These are phyloP conservation scores for Molossus alvarezi DNA, from an alignment of 2,797 vertebrate genomes.

Conservation along the genomic window DNA sequence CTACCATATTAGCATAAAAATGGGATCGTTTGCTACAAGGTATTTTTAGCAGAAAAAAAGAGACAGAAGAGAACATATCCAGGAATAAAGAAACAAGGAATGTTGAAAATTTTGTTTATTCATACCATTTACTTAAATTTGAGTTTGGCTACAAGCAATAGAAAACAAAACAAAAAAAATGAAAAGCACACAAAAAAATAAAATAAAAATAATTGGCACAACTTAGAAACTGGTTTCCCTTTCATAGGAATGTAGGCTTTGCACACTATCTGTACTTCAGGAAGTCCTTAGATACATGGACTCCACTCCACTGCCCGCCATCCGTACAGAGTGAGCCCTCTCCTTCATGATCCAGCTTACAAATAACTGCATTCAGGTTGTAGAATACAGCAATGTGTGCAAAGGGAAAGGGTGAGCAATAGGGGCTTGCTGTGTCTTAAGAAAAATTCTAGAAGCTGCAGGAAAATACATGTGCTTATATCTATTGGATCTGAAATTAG, in stretches of 20 bases:
- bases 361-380: background rate
- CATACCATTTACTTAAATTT: conserved; percentile 33
- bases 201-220: background rate
- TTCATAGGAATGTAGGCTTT: background rate
- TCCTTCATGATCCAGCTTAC: background rate
- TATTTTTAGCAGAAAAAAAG: conserved; percentile 7
- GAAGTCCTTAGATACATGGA: background rate
- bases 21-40: background rate
- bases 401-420: background rate
- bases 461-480: background rate
- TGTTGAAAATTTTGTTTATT: background rate
- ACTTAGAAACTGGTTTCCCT: background rate
- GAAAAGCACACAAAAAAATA: background rate
- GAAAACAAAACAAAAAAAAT: background rate
- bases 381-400: background rate
- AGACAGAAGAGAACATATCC: background rate
- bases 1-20: background rate
- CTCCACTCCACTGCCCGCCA: background rate
- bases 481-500: background rate
- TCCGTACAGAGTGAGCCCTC: background rate
- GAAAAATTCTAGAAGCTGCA: background rate
- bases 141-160: background rate
- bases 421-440: background rate
- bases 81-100: background rate
- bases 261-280: background rate